A percentile compares a stretch with the other conserved stretches of the same genome.
Conservation (phyloP, 2,888 invertebrate genomes). For the Matsumyia berberina region DNA sequence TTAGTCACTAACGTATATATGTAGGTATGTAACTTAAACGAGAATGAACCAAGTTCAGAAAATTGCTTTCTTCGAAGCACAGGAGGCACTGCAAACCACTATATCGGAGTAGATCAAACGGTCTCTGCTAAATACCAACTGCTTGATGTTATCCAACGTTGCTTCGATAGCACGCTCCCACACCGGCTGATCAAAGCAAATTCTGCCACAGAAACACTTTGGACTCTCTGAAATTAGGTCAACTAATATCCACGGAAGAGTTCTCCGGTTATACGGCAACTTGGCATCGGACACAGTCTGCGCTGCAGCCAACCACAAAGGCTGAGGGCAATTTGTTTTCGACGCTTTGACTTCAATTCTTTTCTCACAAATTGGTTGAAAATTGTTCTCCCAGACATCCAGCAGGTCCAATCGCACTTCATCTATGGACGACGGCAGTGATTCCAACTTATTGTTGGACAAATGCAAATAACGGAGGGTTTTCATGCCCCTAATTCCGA, state of each 20-base stretch:
- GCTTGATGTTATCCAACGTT: constrained; percentile 81
- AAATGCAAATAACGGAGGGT: constrained; percentile 81
- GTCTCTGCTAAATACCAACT: constrained; percentile 82
- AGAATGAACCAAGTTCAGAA: constrained; percentile 19
- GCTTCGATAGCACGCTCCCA: constrained; percentile 80
- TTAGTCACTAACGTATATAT: not conserved
- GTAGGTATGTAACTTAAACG: too few relatives aligned
- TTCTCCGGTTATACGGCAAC: constrained; percentile 78
- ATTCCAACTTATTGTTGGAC: constrained; percentile 81
- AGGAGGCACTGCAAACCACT: constrained; percentile 81
- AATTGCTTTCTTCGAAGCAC: constrained; percentile 75
- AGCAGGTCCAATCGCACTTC: constrained; percentile 80
- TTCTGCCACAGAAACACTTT: constrained; percentile 81
- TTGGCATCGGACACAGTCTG: constrained; percentile 79
- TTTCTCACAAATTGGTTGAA: constrained; percentile 76
- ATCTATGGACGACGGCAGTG: constrained; percentile 82
- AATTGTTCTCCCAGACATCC: constrained; percentile 83
- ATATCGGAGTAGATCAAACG: constrained; percentile 83
- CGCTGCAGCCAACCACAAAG: constrained; percentile 81
- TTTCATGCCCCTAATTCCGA: constrained; percentile 87
- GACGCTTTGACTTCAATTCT: constrained; percentile 32
- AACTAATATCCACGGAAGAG: constrained; percentile 81
- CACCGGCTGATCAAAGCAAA: constrained; percentile 80
- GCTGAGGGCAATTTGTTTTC: constrained; percentile 61
- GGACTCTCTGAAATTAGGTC: constrained; percentile 82